Evolutionary conservation across 1,140 invertebrate genomes (phyloP).

Genomic region (Neoseiulus cucumeris): DNA sequence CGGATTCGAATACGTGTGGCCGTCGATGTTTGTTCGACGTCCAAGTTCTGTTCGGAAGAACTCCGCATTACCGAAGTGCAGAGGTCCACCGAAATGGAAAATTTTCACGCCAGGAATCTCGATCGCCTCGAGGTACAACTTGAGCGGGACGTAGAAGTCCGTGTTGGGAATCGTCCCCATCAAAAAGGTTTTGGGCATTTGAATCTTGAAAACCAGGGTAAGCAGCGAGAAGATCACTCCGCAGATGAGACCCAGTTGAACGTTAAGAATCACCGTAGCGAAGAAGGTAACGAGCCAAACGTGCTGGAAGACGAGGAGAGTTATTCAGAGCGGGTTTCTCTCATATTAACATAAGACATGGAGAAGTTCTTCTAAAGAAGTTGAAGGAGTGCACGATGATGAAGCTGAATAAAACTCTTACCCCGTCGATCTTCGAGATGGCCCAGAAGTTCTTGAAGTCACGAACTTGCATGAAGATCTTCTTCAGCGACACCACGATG

Average conservation of each 20-base stretch:
- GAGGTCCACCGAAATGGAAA: conserved; percentile 29
- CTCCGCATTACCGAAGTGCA: conserved; percentile 33
- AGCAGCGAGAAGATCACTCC: conserved; percentile 32
- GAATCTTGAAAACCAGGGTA: conserved; percentile 28
- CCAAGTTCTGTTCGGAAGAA: conserved; percentile 24
- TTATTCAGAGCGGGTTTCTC: background rate
- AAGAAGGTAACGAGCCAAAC: conserved; percentile 33
- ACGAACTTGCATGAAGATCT: conserved; percentile 27
- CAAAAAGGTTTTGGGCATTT: conserved; percentile 17
- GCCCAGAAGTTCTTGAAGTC: conserved; percentile 26
- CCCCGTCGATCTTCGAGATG: conserved; percentile 25
- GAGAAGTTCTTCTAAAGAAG: background rate
- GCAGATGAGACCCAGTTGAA: conserved; percentile 31
- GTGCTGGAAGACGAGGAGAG: conserved; percentile 23
- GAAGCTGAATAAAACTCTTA: background rate
- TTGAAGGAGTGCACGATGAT: background rate
- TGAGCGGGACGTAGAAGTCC: conserved; percentile 18
- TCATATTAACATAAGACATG: background rate
- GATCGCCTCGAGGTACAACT: conserved; percentile 17
- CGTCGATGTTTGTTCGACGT: conserved; percentile 26
- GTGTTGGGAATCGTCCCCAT: conserved; percentile 17
- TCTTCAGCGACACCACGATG: conserved; percentile 28
- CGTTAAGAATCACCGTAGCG: conserved; percentile 31
- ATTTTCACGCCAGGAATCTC: conserved; percentile 29
- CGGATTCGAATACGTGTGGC: conserved; percentile 26